A percentile compares a stretch with the other conserved stretches of the same genome.
phyloP scores from a whole-genome alignment of 1,140 invertebrate genomes.

The Pseudomyrmex dendroicus region DNA sequence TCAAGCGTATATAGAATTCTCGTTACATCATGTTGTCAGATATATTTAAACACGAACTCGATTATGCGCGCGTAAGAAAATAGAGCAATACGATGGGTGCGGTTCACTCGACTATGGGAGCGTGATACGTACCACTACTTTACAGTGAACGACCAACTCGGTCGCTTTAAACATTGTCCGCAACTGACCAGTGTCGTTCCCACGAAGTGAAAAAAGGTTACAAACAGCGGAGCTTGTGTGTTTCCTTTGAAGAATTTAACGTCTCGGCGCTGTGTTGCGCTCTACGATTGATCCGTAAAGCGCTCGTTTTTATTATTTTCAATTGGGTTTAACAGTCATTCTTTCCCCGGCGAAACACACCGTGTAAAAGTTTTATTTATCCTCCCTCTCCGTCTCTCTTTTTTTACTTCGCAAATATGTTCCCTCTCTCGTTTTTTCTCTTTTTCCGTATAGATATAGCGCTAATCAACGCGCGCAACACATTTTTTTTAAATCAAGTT shows the following conservation, averaged over 20 bases:
- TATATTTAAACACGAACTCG: constrained; percentile 41
- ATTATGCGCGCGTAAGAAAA: constrained; percentile 72
- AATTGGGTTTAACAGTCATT: constrained; percentile 2
- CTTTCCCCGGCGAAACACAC: not conserved
- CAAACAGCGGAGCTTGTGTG: not conserved
- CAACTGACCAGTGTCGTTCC: constrained; percentile 20
- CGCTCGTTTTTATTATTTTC: constrained; percentile 13
- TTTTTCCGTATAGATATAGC: not conserved
- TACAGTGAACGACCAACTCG: constrained; percentile 73
- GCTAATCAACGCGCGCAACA: not conserved
- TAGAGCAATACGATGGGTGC: constrained; percentile 68
- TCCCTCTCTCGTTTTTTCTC: not conserved
- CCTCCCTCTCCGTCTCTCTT: no score
- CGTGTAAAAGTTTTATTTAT: not conserved
- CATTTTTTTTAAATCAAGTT: constrained; percentile 5
- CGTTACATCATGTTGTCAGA: not conserved
- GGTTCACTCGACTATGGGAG: constrained; percentile 70
- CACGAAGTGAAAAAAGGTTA: constrained; percentile 61
- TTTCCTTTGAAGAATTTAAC: constrained; percentile 53
- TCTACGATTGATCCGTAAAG: constrained; percentile 29
- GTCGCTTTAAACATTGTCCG: constrained; percentile 71
- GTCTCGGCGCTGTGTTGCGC: constrained; percentile 24
- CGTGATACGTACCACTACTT: constrained; percentile 64
- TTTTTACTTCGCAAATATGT: no score
- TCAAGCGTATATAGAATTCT: not conserved